These are phyloP conservation scores for Pluvialis apricaria DNA, from an alignment of 2,113 vertebrate genomes.

Conservation along the genomic window DNA sequence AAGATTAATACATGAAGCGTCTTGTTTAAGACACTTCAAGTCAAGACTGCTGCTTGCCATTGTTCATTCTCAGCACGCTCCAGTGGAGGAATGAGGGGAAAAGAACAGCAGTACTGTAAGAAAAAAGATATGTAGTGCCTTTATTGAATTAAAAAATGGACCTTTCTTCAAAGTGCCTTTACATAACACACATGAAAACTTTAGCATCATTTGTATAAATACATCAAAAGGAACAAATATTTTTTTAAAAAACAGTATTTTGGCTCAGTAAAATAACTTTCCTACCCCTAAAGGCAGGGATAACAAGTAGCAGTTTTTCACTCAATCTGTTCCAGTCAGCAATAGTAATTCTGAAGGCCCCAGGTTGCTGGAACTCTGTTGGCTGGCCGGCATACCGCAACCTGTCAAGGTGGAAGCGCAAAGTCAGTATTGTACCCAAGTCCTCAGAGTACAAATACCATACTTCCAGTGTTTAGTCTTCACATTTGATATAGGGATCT, in stretches of 20 bases:
- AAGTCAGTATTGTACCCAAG: background rate
- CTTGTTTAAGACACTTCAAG: background rate
- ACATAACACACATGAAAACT: background rate
- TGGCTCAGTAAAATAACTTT: slow-evolving; percentile 46
- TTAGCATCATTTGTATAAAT: background rate
- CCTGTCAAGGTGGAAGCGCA: background rate
- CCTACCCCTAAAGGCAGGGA: background rate
- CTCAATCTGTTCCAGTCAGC: background rate
- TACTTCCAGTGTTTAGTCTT: background rate
- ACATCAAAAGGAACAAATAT: background rate
- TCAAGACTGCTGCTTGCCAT: background rate
- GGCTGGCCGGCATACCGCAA: background rate
- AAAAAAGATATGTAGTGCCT: slow-evolving; percentile 24
- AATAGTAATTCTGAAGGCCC: background rate
- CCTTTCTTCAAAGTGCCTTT: background rate
- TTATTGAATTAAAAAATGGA: slow-evolving; percentile 36
- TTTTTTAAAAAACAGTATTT: background rate
- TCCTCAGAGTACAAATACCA: background rate
- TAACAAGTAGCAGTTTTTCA: background rate
- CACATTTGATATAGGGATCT: background rate
- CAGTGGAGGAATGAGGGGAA: background rate
- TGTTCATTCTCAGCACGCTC: background rate
- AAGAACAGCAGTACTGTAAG: background rate
- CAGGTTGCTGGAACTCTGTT: background rate
- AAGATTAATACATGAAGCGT: background rate